These are phyloP conservation scores for Drosophila tanythrix DNA, from an alignment of 2,888 invertebrate genomes.

Conservation along the genomic window DNA sequence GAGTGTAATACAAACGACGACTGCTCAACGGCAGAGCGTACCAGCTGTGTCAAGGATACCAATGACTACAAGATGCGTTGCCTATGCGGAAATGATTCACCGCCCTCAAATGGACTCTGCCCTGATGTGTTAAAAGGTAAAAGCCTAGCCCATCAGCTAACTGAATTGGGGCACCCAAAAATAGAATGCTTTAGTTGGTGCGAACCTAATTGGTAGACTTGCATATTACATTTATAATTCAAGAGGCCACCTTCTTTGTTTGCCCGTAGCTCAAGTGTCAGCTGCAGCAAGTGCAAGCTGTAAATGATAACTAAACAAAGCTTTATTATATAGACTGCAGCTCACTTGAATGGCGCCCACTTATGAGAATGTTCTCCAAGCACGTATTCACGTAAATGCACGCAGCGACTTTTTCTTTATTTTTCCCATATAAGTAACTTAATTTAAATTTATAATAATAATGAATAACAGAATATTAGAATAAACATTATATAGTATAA, in stretches of 20 bases:
- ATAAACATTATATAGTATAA: background rate
- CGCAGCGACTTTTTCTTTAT: conserved; percentile 24
- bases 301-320: conserved; percentile 81
- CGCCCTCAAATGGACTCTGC: conserved; percentile 89
- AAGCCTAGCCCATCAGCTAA: background rate
- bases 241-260: conserved; percentile 43
- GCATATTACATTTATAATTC: conserved; percentile 66
- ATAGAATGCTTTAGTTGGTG: conserved; percentile 37
- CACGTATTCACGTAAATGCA: conserved; percentile 28
- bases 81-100: conserved; percentile 89
- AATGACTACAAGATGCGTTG: conserved; percentile 88
- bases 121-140: conserved; percentile 88
- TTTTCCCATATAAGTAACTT: background rate
- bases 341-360: conserved; percentile 4
- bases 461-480: background rate
- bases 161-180: conserved; percentile 34
- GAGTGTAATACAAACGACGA: conserved; percentile 88
- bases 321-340: conserved; percentile 27
- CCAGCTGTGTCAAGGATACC: conserved; percentile 88
- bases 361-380: background rate
- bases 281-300: conserved; percentile 26
- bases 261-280: conserved; percentile 34
- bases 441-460: background rate
- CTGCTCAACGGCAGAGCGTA: conserved; percentile 88
- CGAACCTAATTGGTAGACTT: conserved; percentile 65